Evolutionary conservation across 2,888 invertebrate species (phyloP).

Genomic region (Drosophila longiperda): DNA sequence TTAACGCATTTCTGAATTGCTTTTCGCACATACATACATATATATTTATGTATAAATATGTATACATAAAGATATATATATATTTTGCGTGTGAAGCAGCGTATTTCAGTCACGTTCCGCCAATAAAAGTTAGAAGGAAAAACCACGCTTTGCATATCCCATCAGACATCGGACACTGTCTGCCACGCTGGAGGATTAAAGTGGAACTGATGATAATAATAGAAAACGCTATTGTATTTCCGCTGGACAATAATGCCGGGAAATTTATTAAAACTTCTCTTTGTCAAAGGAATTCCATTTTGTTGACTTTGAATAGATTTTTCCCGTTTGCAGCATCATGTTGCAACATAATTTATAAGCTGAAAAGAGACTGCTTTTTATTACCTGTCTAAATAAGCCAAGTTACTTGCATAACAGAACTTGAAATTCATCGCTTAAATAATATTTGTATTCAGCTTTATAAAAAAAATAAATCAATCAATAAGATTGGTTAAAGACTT

Average conservation of each 20-base stretch:
- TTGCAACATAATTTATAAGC: not conserved
- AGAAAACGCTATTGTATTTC: constrained; percentile 27
- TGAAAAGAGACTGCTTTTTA: not conserved
- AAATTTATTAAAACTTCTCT: constrained; percentile 24
- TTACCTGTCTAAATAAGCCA: not conserved
- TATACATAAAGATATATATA: not conserved
- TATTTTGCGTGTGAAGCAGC: constrained; percentile 63
- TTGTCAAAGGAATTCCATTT: constrained; percentile 10
- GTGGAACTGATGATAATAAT: constrained; percentile 25
- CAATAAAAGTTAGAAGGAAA: constrained; percentile 61
- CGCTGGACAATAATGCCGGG: constrained; percentile 32
- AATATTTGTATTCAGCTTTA: not conserved
- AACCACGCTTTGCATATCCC: constrained; percentile 40
- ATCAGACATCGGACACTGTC: not conserved
- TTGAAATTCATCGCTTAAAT: not conserved
- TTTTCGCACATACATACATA: constrained; percentile 16
- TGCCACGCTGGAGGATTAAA: constrained; percentile 1
- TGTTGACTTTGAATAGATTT: constrained; percentile 6
- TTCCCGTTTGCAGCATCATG: not conserved
- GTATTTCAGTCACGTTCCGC: constrained; percentile 70
- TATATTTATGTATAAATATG: not conserved
- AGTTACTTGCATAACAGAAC: too few relatives aligned
- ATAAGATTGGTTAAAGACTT: not conserved
- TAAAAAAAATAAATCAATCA: not conserved
- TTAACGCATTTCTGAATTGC: constrained; percentile 48